phyloP scores from a whole-genome alignment of 2,113 vertebrate genomes.

The Rhodinocichla rosea region DNA sequence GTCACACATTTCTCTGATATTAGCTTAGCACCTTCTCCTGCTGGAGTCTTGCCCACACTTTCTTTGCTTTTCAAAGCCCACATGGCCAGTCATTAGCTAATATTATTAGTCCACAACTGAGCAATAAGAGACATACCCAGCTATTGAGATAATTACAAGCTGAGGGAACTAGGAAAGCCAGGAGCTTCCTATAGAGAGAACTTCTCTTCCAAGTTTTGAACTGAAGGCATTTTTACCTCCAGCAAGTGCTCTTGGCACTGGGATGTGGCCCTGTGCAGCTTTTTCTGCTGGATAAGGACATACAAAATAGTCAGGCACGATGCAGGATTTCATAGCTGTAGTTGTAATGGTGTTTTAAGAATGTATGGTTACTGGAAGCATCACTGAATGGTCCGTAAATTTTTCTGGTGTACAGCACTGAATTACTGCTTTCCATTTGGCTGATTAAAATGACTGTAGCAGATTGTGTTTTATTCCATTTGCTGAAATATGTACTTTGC shows the following conservation, averaged over 20 bases:
- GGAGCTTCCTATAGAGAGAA: background rate
- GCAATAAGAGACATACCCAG: background rate
- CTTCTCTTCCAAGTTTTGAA: background rate
- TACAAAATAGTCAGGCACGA: background rate
- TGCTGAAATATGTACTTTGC: background rate
- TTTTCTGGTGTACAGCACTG: background rate
- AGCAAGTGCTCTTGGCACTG: background rate
- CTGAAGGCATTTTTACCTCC: background rate
- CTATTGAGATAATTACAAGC: background rate
- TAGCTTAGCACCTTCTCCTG: background rate
- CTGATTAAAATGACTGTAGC: constrained; percentile 35
- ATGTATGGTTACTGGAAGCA: constrained; percentile 14
- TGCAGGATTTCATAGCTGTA: background rate
- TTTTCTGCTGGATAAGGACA: background rate
- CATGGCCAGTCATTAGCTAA: background rate
- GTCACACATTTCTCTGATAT: fast-evolving
- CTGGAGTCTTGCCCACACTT: background rate
- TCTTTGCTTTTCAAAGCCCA: background rate
- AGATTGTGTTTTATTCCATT: constrained; percentile 18
- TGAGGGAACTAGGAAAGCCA: background rate
- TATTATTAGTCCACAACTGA: background rate
- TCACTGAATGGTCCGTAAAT: background rate
- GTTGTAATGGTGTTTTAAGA: constrained; percentile 24
- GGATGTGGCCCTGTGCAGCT: background rate
- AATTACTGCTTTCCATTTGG: constrained; percentile 24